These are phyloP conservation scores for Microcebus griseorufus DNA, from an alignment of 2,113 vertebrate species.

Conservation along the genomic window DNA sequence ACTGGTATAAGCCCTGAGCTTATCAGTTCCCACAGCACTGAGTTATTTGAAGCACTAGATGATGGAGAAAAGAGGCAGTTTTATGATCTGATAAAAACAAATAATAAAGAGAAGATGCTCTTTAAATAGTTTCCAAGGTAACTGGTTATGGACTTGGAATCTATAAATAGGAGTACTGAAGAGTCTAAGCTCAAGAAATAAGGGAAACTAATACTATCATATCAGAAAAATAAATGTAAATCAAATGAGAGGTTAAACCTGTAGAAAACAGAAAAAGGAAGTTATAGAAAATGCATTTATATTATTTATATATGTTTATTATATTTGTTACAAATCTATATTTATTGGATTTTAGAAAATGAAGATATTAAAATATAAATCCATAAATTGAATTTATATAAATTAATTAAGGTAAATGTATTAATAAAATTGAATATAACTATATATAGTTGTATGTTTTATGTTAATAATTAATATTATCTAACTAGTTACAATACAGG, in stretches of 20 bases:
- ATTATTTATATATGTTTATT: background rate
- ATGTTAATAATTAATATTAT: background rate
- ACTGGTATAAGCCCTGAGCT: background rate
- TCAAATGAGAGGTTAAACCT: background rate
- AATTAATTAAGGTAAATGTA: background rate
- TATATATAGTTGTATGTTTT: background rate
- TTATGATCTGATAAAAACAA: conserved; percentile 70
- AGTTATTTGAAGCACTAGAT: conserved; percentile 44
- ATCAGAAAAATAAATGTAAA: conserved; percentile 51
- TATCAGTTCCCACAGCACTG: conserved; percentile 6
- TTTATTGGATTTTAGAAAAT: background rate
- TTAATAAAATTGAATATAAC: background rate
- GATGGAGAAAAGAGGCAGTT: conserved; percentile 57
- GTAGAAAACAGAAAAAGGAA: background rate
- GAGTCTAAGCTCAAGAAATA: conserved; percentile 30
- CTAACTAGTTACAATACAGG: background rate
- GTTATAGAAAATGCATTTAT: background rate
- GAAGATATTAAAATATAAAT: background rate
- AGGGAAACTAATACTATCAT: conserved; percentile 51
- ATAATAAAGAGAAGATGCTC: conserved; percentile 66
- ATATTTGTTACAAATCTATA: background rate
- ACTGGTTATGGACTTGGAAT: conserved; percentile 70
- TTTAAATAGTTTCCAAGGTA: conserved; percentile 83
- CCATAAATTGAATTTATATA: background rate
- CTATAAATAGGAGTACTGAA: conserved; percentile 67